Evolutionary conservation across 1,140 invertebrate species (phyloP).

Genomic region (Drosophila saltans): DNA sequence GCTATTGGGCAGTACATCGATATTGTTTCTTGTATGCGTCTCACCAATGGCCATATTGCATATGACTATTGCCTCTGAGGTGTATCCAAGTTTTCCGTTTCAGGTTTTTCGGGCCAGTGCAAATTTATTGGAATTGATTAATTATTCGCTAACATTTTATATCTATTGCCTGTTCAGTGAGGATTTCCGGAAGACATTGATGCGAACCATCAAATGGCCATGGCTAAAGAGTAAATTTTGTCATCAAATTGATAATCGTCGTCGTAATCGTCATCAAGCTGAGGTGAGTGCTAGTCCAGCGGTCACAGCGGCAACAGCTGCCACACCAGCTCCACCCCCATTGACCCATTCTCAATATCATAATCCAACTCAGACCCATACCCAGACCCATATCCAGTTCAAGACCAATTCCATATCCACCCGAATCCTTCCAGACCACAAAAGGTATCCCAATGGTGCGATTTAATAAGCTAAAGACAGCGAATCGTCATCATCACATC

Average conservation of each 20-base stretch:
- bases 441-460: conserved; percentile 62
- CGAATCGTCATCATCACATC: conserved; percentile 67
- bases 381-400: conserved; percentile 10
- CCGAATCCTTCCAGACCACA: conserved; percentile 53
- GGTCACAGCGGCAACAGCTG: conserved; percentile 56
- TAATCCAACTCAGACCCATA: background rate
- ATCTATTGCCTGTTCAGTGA: conserved; percentile 91
- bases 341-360: conserved; percentile 4
- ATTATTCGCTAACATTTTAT: conserved; percentile 91
- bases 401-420: conserved; percentile 33
- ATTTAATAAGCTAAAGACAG: conserved; percentile 65
- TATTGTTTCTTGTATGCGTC: conserved; percentile 89
- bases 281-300: conserved; percentile 77
- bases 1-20: conserved; percentile 88
- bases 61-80: conserved; percentile 87
- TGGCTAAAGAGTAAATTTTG: conserved; percentile 79
- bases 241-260: conserved; percentile 58
- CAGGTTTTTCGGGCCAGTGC: conserved; percentile 90
- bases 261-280: background rate
- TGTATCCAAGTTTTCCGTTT: conserved; percentile 86
- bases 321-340: conserved; percentile 14
- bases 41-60: conserved; percentile 90
- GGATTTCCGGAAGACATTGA: conserved; percentile 89
- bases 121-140: conserved; percentile 89
- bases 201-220: conserved; percentile 87